Conservation (phyloP, 2,888 invertebrate genomes). For the Mythimna vitellina region DNA sequence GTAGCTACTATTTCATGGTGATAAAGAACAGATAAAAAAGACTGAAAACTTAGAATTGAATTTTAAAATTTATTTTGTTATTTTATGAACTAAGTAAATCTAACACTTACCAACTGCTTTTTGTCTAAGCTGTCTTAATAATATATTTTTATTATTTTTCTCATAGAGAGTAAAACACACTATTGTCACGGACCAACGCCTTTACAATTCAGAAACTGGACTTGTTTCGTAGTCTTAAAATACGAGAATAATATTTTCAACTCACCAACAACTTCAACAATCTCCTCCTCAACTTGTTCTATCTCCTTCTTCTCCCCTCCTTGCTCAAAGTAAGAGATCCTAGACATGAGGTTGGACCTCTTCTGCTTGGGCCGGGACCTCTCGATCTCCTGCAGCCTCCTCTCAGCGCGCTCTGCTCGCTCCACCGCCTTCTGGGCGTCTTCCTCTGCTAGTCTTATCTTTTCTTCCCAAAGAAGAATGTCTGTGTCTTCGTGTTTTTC, state of each 20-base stretch:
- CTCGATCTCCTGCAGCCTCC: constrained; percentile 67
- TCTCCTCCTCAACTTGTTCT: constrained; percentile 61
- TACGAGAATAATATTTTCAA: background rate
- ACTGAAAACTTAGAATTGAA: no score
- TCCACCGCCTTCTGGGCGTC: constrained; percentile 91
- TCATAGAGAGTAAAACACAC: no score
- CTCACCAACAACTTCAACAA: constrained; percentile 64
- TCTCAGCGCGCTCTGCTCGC: constrained; percentile 90
- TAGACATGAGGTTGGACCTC: constrained; percentile 79
- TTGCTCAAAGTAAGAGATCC: constrained; percentile 85
- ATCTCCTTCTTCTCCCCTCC: constrained; percentile 72
- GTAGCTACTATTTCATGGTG: no score
- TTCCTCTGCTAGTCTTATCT: constrained; percentile 92
- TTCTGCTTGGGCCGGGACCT: constrained; percentile 52
- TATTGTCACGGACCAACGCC: no score
- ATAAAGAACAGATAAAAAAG: no score
- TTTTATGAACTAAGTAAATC: no score
- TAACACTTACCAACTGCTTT: no score
- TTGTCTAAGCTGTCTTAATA: no score
- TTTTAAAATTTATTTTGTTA: no score
- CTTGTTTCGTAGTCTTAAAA: no score
- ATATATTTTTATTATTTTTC: no score
- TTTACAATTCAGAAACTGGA: no score
- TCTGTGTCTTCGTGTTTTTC: constrained; percentile 92
- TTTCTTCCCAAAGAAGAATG: constrained; percentile 93